Percentiles rank a stretch among this genome's conserved stretches.
phyloP scores from a whole-genome alignment of 1,140 invertebrate species.

The Nixonia krombeini region DNA sequence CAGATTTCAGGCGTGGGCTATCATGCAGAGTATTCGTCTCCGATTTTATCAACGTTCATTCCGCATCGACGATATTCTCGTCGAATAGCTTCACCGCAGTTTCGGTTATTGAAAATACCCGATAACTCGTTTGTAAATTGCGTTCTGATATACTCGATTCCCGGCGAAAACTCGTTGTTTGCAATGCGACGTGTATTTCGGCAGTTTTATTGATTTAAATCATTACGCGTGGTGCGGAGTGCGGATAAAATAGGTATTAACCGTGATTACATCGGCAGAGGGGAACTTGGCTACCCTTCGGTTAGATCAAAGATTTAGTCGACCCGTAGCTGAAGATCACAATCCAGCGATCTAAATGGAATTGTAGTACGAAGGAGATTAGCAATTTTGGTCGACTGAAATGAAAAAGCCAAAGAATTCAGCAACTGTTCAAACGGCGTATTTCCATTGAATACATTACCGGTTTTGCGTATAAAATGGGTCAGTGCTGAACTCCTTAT shows the following conservation, averaged over 20 bases:
- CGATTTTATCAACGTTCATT: conserved; percentile 49
- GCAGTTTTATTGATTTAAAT: no score
- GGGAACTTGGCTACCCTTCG: conserved; percentile 2
- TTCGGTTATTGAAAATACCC: no score
- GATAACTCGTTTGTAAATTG: no score
- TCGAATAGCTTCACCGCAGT: no score
- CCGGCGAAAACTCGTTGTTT: no score
- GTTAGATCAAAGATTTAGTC: conserved; percentile 1
- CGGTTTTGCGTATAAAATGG: no score
- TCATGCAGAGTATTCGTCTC: conserved; percentile 44
- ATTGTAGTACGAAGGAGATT: conserved; percentile 2
- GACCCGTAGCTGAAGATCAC: conserved; percentile 2
- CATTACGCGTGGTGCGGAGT: no score
- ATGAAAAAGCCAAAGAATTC: not conserved
- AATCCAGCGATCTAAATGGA: conserved; percentile 11
- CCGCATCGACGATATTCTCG: no score
- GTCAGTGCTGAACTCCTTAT: no score
- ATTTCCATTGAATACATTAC: not conserved
- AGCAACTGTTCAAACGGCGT: not conserved
- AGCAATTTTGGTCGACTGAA: not conserved
- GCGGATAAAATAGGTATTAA: not conserved
- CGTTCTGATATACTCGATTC: no score
- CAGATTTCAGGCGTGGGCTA: conserved; percentile 57
- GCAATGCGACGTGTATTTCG: no score
- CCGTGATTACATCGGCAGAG: conserved; percentile 1